Evolutionary conservation across 30 jellyfish, hydroid and myxozoan genomes (phyloP), one percentile per base, ranked within the genome.

Genomic region (Pelagia noctiluca): DNA sequence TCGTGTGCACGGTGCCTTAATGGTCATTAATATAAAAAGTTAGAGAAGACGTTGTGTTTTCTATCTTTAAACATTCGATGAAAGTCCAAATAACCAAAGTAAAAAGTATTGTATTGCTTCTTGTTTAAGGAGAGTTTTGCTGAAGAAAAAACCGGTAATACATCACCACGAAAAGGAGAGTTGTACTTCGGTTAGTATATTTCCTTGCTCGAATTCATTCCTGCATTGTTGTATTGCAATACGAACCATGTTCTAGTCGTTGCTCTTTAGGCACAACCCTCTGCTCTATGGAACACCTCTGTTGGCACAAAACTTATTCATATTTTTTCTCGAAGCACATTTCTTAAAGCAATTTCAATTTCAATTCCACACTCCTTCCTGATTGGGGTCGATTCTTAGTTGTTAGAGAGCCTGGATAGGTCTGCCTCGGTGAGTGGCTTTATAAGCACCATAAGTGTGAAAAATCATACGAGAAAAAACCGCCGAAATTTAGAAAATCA

Each of bases 61-160:
- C 16, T 42, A 42, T 16, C 57, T 42, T 42, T 42, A n/a, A n/a
- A n/a, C 16, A 5, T 42, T 16, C 57, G 16, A 42, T 16, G 12
- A 42, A 42, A 42, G 57, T 42, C 57, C 57, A 5, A 42, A 42
- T 5, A 8, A 5, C 57, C 16, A 42, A 42, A 5, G 12, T 5
- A 42, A 42, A 16, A 8, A 42, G 57, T 16, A 42, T 5, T 16
- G 12, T 42, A 16, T 42, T 42, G 16, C 12, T 42, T 42, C 57
- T 42, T 16, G 8, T 42, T 42, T 8, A 8, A 42, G 57, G 57
- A 42, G 16, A 71, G 35, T 18, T 28, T 71, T 4, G 19, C 31
- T 16, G 83, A 71, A 42, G 19, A 2, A 71, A 71, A 23, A 2
- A 23, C 77, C 18, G 77, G 28, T 18, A 64, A 60, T 5, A n/a